Conservation (phyloP, 2,888 invertebrate genomes). For the Acrobasis repandana region DNA sequence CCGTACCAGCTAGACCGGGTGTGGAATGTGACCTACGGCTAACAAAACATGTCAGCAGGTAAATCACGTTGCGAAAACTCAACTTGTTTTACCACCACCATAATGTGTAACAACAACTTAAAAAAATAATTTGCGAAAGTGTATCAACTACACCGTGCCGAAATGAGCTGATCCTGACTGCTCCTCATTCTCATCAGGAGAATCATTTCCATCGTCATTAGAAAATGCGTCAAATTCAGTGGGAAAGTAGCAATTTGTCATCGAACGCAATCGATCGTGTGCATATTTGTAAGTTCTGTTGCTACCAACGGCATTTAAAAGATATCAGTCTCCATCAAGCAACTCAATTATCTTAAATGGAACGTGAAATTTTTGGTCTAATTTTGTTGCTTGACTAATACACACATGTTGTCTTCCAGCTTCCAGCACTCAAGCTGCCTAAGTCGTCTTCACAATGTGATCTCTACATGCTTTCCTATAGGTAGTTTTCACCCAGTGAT, state of each 20-base stretch:
- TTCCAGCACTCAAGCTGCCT: too few species aligned
- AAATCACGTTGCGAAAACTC: neutral
- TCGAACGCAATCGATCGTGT: slow-evolving; percentile 16
- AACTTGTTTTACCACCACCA: neutral
- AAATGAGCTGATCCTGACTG: neutral
- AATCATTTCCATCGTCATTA: slow-evolving; percentile 5
- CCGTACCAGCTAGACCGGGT: slow-evolving; percentile 10
- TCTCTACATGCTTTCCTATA: too few species aligned
- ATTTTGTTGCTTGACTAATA: too few species aligned
- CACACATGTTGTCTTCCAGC: too few species aligned
- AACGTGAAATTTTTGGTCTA: slow-evolving; percentile 22
- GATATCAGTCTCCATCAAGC: slow-evolving; percentile 18
- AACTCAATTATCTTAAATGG: too few species aligned
- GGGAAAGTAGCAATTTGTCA: slow-evolving; percentile 14
- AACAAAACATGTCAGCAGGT: slow-evolving; percentile 5
- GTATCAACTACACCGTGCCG: neutral
- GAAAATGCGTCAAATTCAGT: slow-evolving; percentile 7
- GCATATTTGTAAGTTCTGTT: slow-evolving; percentile 21
- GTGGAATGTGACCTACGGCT: slow-evolving; percentile 4
- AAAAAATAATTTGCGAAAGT: neutral
- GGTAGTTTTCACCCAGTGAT: too few species aligned
- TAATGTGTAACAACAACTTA: neutral
- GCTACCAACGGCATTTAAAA: slow-evolving; percentile 16
- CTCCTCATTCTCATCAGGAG: neutral
- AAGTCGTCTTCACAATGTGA: too few species aligned